A percentile compares a stretch with the other conserved stretches of the same genome.
Evolutionary conservation across 1,140 invertebrate genomes (phyloP).

Genomic region (Ridgeia piscesae): DNA sequence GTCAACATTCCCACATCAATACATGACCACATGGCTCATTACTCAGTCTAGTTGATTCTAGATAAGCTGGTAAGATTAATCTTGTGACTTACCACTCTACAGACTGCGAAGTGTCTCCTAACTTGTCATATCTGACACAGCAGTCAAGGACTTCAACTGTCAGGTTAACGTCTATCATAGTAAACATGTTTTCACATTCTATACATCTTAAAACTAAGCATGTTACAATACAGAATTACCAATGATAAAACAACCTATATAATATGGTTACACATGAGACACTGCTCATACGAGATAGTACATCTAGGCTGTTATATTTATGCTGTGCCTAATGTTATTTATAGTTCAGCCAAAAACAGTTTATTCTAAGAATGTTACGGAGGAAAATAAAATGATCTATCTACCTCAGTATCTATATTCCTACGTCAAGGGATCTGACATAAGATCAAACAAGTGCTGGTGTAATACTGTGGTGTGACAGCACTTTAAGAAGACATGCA

Average conservation of each 20-base stretch:
- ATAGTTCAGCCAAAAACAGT: too few relatives aligned
- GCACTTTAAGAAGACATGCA: not conserved
- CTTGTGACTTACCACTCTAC: slow-evolving; percentile 62
- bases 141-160: slow-evolving; percentile 30
- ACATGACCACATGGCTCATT: not conserved
- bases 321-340: too few relatives aligned
- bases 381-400: too few relatives aligned
- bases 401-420: too few relatives aligned
- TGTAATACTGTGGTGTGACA: not conserved
- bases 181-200: not conserved
- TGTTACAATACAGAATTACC: too few relatives aligned
- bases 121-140: slow-evolving; percentile 64
- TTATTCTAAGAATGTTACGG: too few relatives aligned
- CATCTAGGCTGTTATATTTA: too few relatives aligned
- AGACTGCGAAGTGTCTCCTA: slow-evolving; percentile 76
- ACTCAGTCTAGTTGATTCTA: not conserved
- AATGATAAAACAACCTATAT: too few relatives aligned
- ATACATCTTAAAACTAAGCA: too few relatives aligned
- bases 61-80: not conserved
- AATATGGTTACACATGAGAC: not conserved
- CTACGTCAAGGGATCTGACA: not conserved
- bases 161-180: not conserved
- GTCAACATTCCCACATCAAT: not conserved
- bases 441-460: not conserved
- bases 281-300: not conserved